Percentiles rank a stretch among this genome's conserved stretches.
Conservation (phyloP, 2,113 vertebrate genomes). For the Etia nguti region DNA sequence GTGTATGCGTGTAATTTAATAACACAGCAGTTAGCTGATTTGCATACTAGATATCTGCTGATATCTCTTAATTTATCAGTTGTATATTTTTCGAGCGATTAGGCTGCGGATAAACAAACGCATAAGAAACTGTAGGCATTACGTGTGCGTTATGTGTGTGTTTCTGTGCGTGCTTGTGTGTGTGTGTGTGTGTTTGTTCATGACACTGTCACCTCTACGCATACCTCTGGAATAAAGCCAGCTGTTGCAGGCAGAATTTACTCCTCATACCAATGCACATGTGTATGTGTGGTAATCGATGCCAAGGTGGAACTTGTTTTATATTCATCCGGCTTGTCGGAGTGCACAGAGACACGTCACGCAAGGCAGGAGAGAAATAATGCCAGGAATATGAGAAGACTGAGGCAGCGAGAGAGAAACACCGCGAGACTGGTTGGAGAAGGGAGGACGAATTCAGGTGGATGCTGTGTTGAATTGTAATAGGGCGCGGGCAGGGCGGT, state of each 20-base stretch:
- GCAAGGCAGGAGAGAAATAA: conserved; percentile 36
- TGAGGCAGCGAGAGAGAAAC: background rate
- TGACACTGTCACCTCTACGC: conserved; percentile 35
- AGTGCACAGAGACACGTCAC: conserved; percentile 31
- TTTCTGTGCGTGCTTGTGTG: background rate
- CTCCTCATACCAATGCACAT: background rate
- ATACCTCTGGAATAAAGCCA: conserved; percentile 2
- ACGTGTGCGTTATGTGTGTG: background rate
- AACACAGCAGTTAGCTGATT: conserved; percentile 42
- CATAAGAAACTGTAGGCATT: background rate
- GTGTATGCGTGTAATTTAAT: conserved; percentile 48
- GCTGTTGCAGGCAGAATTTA: conserved; percentile 8
- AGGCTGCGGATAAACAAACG: background rate
- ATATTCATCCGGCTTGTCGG: conserved; percentile 46
- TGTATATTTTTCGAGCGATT: conserved; percentile 17
- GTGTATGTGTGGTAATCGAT: conserved; percentile 30
- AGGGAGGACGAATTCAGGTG: conserved; percentile 1
- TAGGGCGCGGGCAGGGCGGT: background rate
- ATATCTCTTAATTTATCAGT: conserved; percentile 61
- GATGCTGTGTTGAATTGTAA: conserved; percentile 16
- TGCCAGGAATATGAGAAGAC: conserved; percentile 1
- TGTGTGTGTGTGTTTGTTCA: background rate
- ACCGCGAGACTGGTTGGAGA: background rate
- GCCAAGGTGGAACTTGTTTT: conserved; percentile 35
- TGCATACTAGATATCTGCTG: conserved; percentile 50